Percentiles rank a stretch among this genome's conserved stretches.
Conservation (phyloP, 2,797 vertebrate species). For the Melanotaenia maccullochi region DNA sequence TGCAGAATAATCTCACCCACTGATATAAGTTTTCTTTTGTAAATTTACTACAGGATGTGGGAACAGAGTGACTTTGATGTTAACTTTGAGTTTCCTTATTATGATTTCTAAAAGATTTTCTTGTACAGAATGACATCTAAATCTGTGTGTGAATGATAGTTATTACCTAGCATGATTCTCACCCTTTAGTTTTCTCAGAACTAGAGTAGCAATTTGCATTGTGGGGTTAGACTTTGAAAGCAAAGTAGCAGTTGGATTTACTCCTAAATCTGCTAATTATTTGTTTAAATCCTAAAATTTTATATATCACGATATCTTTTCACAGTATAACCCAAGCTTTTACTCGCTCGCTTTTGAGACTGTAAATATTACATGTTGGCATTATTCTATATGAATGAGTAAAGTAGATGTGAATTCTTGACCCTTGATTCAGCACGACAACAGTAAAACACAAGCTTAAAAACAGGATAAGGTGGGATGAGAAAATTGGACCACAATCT, state of each 20-base stretch:
- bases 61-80: slow-evolving; percentile 70
- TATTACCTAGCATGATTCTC: slow-evolving; percentile 86
- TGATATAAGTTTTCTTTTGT: slow-evolving; percentile 54
- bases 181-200: slow-evolving; percentile 86
- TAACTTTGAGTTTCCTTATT: slow-evolving; percentile 63
- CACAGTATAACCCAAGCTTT: slow-evolving; percentile 84
- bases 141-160: slow-evolving; percentile 80
- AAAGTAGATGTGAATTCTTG: slow-evolving; percentile 88
- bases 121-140: slow-evolving; percentile 83
- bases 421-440: slow-evolving; percentile 72
- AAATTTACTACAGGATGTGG: slow-evolving; percentile 63
- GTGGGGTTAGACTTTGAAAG: slow-evolving; percentile 88
- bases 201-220: slow-evolving; percentile 88
- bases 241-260: slow-evolving; percentile 85
- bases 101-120: slow-evolving; percentile 75
- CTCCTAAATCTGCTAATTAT: slow-evolving; percentile 90
- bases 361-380: slow-evolving; percentile 95
- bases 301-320: slow-evolving; percentile 87
- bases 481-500: slow-evolving; percentile 59
- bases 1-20: slow-evolving; percentile 44
- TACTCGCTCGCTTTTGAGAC: slow-evolving; percentile 91
- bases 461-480: slow-evolving; percentile 57
- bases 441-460: slow-evolving; percentile 69
- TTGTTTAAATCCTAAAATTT: slow-evolving; percentile 84
- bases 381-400: slow-evolving; percentile 84